Evolutionary conservation across 2,888 invertebrate genomes (phyloP).

Genomic region (Eupithecia vulgata): DNA sequence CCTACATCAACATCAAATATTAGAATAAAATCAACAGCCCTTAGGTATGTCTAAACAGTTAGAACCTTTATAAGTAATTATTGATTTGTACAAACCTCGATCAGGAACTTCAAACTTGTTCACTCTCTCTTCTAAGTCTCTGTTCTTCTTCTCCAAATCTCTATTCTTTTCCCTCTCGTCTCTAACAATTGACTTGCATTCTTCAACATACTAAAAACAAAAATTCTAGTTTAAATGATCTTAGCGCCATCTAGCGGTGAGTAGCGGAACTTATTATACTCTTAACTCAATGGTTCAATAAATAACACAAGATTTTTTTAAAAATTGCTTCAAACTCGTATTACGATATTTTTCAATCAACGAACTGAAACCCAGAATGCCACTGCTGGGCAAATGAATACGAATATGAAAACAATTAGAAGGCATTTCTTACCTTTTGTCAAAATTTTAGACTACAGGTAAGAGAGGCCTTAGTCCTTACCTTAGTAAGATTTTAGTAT

Average conservation of each 20-base stretch:
- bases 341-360: background rate
- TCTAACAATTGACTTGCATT: slow-evolving; percentile 77
- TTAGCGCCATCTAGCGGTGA: slow-evolving; percentile 13
- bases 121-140: slow-evolving; percentile 66
- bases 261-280: background rate
- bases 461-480: too few relatives aligned
- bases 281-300: too few relatives aligned
- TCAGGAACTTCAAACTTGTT: slow-evolving; percentile 72
- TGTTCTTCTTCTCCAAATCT: slow-evolving; percentile 65
- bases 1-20: too few relatives aligned
- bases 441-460: too few relatives aligned
- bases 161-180: slow-evolving; percentile 71
- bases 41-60: too few relatives aligned
- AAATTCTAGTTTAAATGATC: background rate
- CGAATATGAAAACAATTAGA: background rate
- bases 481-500: too few relatives aligned
- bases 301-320: background rate
- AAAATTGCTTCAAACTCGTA: background rate
- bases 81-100: slow-evolving; percentile 73
- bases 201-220: slow-evolving; percentile 71
- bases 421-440: too few relatives aligned
- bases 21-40: too few relatives aligned
- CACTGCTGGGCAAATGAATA: background rate
- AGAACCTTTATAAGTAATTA: too few relatives aligned
- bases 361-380: background rate